These are phyloP conservation scores for Dicerorhinus sumatrensis DNA, from an alignment of 2,113 vertebrate species.

Conservation along the genomic window DNA sequence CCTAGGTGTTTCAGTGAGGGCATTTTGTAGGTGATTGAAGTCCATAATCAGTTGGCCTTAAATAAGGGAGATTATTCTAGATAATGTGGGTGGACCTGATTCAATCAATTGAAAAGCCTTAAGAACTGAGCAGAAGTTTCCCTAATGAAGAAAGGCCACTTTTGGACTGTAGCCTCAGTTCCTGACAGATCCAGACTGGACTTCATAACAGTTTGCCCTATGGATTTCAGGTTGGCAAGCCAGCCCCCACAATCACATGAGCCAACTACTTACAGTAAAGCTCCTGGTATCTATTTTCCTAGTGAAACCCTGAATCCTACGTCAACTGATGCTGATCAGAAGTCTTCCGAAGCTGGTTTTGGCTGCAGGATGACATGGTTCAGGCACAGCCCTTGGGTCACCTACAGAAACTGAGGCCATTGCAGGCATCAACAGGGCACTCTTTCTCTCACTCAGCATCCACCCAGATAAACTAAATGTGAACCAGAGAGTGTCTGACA, in stretches of 20 bases:
- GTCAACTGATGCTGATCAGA: not conserved
- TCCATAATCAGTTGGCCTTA: not conserved
- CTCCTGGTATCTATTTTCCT: not conserved
- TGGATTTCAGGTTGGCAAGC: not conserved
- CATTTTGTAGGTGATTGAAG: not conserved
- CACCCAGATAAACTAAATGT: not conserved
- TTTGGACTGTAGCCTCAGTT: not conserved
- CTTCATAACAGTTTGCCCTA: not conserved
- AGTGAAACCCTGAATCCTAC: not conserved
- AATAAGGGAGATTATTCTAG: not conserved
- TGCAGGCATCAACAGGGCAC: not conserved
- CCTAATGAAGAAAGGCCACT: not conserved
- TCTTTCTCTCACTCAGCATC: not conserved
- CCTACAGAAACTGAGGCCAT: not conserved
- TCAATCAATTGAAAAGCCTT: not conserved
- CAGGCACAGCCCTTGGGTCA: not conserved
- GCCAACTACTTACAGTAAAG: not conserved
- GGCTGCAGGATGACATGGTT: not conserved
- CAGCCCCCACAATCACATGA: not conserved
- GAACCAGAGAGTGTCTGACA: not conserved
- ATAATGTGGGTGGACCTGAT: too few species aligned
- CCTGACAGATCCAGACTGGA: not conserved
- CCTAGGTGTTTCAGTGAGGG: not conserved
- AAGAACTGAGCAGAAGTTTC: not conserved
- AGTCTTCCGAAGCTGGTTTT: not conserved